phyloP scores from a whole-genome alignment of 2,797 vertebrate species.

The Characodon lateralis region DNA sequence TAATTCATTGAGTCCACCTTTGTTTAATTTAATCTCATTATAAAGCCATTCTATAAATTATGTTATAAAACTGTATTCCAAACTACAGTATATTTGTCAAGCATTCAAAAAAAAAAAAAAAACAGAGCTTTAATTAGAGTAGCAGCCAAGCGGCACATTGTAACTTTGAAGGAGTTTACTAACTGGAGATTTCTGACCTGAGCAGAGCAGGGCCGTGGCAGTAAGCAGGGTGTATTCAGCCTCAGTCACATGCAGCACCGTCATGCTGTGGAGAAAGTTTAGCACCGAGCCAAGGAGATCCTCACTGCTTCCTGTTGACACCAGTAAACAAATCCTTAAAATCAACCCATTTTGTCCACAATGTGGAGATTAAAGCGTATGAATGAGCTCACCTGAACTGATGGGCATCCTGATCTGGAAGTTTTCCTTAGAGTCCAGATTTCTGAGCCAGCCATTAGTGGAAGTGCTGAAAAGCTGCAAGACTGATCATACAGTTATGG shows the following conservation, averaged over 20 bases:
- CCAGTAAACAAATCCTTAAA: background rate
- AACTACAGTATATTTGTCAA: too few species aligned
- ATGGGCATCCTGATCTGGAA: constrained; percentile 45
- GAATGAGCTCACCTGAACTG: constrained; percentile 62
- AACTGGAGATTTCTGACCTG: constrained; percentile 81
- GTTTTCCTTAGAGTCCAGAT: constrained; percentile 67
- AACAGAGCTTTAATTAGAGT: too few species aligned
- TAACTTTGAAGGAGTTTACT: too few species aligned
- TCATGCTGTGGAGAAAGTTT: constrained; percentile 94
- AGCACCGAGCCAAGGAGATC: constrained; percentile 88
- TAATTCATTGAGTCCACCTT: background rate
- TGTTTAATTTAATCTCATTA: too few species aligned
- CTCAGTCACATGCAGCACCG: constrained; percentile 85
- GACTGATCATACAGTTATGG: constrained; percentile 46
- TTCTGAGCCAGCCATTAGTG: constrained; percentile 71
- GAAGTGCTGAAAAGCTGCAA: constrained; percentile 70
- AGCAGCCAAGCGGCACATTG: too few species aligned
- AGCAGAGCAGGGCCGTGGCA: constrained; percentile 90
- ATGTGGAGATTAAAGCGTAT: background rate
- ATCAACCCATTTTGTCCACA: background rate
- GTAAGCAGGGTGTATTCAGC: constrained; percentile 90
- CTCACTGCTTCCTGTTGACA: constrained; percentile 80
- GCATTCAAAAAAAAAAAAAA: too few species aligned
- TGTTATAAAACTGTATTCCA: too few species aligned
- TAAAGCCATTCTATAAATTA: too few species aligned